Conservation (phyloP, 2,113 vertebrate species). For the Scytalopus superciliaris region DNA sequence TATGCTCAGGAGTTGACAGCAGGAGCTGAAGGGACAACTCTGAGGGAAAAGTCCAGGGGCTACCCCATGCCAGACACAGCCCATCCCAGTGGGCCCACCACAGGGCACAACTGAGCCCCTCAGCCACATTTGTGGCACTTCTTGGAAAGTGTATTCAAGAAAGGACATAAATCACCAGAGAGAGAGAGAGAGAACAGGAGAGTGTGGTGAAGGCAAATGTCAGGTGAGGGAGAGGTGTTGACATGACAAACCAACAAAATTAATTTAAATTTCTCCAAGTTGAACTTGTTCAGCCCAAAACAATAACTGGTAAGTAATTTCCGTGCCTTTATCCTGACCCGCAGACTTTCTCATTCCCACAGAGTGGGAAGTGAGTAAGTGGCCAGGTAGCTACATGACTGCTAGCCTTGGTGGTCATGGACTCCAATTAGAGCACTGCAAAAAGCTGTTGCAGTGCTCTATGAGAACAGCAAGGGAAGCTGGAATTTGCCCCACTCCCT, state of each 20-base stretch:
- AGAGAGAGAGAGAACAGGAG: not conserved
- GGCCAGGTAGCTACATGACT: not conserved
- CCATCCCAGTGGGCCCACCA: fast-evolving
- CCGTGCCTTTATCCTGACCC: not conserved
- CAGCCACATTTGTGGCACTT: not conserved
- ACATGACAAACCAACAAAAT: not conserved
- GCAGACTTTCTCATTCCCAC: not conserved
- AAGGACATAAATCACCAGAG: not conserved
- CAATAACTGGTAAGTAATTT: not conserved
- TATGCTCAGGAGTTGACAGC: not conserved
- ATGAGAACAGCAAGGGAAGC: not conserved
- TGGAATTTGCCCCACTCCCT: not conserved
- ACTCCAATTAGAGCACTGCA: not conserved
- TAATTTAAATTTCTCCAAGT: not conserved
- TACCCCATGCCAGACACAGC: fast-evolving
- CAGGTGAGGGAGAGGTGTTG: not conserved
- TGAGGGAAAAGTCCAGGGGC: not conserved
- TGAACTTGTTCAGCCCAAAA: fast-evolving
- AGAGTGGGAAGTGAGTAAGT: not conserved
- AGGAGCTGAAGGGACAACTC: not conserved
- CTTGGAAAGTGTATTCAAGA: not conserved
- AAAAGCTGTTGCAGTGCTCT: not conserved
- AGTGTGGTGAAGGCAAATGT: fast-evolving
- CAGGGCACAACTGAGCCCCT: not conserved
- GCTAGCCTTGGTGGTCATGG: too few relatives aligned